Evolutionary conservation across 2,113 vertebrate genomes (phyloP).

Genomic region (Taxidea taxus): DNA sequence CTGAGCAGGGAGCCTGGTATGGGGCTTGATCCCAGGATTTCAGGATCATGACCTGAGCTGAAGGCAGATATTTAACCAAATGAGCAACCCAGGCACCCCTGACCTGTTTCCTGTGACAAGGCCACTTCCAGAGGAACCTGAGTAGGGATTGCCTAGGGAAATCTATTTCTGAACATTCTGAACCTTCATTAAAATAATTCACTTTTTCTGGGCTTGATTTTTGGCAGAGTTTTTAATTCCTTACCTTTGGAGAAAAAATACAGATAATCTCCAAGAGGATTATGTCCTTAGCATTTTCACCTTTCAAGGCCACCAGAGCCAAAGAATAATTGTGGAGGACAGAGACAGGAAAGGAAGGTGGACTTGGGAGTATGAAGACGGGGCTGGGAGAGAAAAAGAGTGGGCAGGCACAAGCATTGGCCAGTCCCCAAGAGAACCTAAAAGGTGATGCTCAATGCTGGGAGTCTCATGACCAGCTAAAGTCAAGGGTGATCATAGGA

Average conservation of each 20-base stretch:
- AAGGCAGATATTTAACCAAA: neutral
- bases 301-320: neutral
- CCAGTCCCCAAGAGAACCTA: no score
- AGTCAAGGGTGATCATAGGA: neutral
- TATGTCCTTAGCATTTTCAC: neutral
- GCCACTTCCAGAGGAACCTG: neutral
- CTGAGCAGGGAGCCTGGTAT: neutral
- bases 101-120: neutral
- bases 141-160: fast-evolving
- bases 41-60: neutral
- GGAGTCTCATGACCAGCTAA: neutral
- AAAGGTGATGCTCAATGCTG: neutral
- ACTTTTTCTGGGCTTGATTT: neutral
- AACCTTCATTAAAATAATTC: neutral
- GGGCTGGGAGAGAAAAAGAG: neutral
- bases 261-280: neutral
- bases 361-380: neutral
- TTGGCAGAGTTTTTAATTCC: neutral
- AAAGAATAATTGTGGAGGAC: neutral
- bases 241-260: neutral
- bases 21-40: neutral
- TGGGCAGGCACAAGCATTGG: no score
- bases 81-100: neutral
- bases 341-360: neutral
- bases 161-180: neutral